Percentiles rank a stretch among this genome's conserved stretches.
Evolutionary conservation across 1,140 invertebrate genomes (phyloP).

Genomic region (Nixonia krombeini): DNA sequence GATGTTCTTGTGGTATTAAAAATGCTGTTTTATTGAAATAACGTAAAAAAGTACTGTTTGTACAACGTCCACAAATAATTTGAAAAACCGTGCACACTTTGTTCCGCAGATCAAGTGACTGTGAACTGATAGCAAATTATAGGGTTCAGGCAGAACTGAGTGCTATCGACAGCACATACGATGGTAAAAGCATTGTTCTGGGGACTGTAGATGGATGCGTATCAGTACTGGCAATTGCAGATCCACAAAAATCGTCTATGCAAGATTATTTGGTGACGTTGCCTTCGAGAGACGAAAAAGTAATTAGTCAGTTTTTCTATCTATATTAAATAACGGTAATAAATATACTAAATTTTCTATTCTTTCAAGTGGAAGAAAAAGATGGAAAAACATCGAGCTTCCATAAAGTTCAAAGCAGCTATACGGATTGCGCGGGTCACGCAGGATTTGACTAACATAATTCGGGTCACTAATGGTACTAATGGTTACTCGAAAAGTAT

Average conservation of each 20-base stretch:
- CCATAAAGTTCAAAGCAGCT: conserved; percentile 79
- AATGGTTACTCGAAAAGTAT: conserved; percentile 33
- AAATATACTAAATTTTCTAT: conserved; percentile 11
- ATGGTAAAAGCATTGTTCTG: conserved; percentile 86
- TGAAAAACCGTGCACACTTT: neutral
- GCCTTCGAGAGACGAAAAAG: conserved; percentile 81
- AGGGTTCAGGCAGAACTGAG: conserved; percentile 92
- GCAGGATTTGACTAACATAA: conserved; percentile 57
- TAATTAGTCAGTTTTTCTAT: conserved; percentile 53
- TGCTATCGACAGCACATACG: conserved; percentile 85
- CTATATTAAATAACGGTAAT: neutral
- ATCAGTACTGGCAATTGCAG: conserved; percentile 91
- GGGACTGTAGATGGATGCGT: conserved; percentile 95
- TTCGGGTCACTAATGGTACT: conserved; percentile 38
- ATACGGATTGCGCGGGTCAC: conserved; percentile 72
- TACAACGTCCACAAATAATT: no score
- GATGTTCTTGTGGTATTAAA: no score
- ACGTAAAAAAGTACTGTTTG: no score
- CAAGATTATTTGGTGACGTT: conserved; percentile 77
- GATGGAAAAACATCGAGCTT: conserved; percentile 76
- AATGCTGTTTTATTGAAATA: no score
- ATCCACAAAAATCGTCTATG: conserved; percentile 78
- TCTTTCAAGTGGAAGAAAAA: conserved; percentile 80
- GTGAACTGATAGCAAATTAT: conserved; percentile 93
- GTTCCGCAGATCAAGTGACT: conserved; percentile 87